A percentile compares a stretch with the other conserved stretches of the same genome.
phyloP scores from a whole-genome alignment of 2,888 invertebrate species.

The Drosophila mercatorum region DNA sequence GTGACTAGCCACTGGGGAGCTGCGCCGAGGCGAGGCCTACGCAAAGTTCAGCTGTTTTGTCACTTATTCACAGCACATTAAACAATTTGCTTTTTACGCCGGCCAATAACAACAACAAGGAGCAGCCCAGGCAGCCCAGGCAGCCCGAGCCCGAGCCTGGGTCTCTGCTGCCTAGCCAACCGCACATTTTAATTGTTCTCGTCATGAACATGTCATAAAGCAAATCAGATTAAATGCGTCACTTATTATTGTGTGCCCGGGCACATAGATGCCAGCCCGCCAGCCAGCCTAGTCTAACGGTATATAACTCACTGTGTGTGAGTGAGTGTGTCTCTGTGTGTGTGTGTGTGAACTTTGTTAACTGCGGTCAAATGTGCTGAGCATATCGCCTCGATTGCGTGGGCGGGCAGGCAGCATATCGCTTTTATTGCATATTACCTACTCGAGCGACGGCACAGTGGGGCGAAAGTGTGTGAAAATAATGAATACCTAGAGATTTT shows the following conservation, averaged over 20 bases:
- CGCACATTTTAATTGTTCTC: conserved; percentile 82
- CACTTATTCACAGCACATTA: conserved; percentile 83
- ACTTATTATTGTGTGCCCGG: conserved; percentile 76
- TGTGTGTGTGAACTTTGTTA: conserved; percentile 68
- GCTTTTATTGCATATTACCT: conserved; percentile 78
- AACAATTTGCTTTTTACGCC: conserved; percentile 82
- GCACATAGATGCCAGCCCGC: conserved; percentile 22
- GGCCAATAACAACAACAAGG: conserved; percentile 66
- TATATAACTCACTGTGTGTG: conserved; percentile 18
- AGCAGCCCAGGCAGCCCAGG: not conserved
- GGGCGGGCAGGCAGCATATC: conserved; percentile 55
- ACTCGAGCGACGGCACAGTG: conserved; percentile 62
- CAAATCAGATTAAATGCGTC: conserved; percentile 82
- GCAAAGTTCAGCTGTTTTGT: conserved; percentile 78
- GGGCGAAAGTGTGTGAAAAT: conserved; percentile 15
- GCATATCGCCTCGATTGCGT: conserved; percentile 57
- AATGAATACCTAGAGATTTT: not conserved
- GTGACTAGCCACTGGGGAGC: conserved; percentile 53
- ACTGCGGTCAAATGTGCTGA: conserved; percentile 78
- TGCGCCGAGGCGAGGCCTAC: conserved; percentile 52
- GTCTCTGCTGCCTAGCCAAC: conserved; percentile 69
- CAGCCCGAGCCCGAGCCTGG: not conserved
- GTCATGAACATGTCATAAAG: conserved; percentile 83
- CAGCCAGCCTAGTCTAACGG: not conserved
- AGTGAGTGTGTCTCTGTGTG: conserved; percentile 28